These are phyloP conservation scores for Mobula birostris DNA, from an alignment of 2,113 vertebrate genomes.

Conservation along the genomic window DNA sequence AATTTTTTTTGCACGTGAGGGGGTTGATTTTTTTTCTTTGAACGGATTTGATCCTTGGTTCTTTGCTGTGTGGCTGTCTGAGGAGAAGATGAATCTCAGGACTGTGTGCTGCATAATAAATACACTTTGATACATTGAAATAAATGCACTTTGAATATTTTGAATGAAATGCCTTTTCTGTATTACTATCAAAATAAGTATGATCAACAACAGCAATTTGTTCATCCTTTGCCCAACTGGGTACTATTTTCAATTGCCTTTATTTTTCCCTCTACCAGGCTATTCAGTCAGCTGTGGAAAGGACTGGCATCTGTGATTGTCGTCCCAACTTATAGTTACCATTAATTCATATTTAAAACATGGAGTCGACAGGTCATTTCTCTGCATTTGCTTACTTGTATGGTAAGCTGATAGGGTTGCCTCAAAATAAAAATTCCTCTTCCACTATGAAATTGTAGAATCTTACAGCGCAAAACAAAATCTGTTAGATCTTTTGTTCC, in stretches of 20 bases:
- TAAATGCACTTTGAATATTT: too few species aligned
- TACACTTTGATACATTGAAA: too few species aligned
- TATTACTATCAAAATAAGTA: background rate
- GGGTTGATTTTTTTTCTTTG: too few species aligned
- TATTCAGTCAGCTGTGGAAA: background rate
- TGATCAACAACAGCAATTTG: background rate
- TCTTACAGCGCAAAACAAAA: background rate
- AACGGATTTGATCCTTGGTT: too few species aligned
- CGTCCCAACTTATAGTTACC: background rate
- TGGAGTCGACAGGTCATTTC: background rate
- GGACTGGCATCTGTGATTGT: background rate
- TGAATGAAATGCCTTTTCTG: background rate
- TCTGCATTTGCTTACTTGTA: background rate
- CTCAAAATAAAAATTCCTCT: background rate
- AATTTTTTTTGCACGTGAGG: too few species aligned
- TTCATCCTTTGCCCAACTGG: background rate
- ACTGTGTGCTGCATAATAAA: too few species aligned
- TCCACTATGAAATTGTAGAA: background rate
- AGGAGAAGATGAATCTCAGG: too few species aligned
- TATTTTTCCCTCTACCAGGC: background rate
- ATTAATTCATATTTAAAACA: background rate
- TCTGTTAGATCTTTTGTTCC: background rate
- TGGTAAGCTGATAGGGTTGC: background rate
- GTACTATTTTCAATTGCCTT: too few species aligned
- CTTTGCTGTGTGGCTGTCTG: too few species aligned